Percentiles rank a stretch among this genome's conserved stretches.
These are phyloP conservation scores for Leuciscus waleckii DNA, from an alignment of 2,797 vertebrate species.

Conservation along the genomic window DNA sequence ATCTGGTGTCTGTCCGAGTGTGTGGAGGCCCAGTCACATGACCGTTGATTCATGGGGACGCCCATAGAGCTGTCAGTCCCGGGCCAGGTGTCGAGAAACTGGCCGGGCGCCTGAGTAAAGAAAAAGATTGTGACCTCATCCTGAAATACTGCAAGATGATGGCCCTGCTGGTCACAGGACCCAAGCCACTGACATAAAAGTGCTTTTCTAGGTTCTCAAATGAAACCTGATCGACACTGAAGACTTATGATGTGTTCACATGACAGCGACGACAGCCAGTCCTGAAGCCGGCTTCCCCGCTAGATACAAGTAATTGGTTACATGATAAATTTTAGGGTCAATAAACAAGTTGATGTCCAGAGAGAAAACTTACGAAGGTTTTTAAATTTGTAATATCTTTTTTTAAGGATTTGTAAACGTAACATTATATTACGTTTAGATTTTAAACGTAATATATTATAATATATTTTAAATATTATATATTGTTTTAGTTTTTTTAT, in stretches of 20 bases:
- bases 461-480: too few species aligned
- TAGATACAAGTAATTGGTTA: background rate
- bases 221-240: slow-evolving; percentile 61
- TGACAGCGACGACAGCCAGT: slow-evolving; percentile 15
- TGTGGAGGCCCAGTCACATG: slow-evolving; percentile 88
- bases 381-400: background rate
- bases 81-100: slow-evolving; percentile 93
- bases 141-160: slow-evolving; percentile 85
- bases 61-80: slow-evolving; percentile 96
- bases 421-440: too few species aligned
- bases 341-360: background rate
- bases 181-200: slow-evolving; percentile 83
- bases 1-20: slow-evolving; percentile 84
- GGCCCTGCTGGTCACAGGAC: slow-evolving; percentile 88
- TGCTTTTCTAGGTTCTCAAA: slow-evolving; percentile 85
- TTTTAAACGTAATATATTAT: too few species aligned
- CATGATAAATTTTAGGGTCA: background rate
- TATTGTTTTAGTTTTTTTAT: background rate
- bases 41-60: slow-evolving; percentile 95
- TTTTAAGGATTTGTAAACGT: background rate
- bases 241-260: slow-evolving; percentile 63
- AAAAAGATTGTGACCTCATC: slow-evolving; percentile 94
- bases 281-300: background rate
- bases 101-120: slow-evolving; percentile 82
- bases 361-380: background rate